phyloP scores from a whole-genome alignment of 2,888 invertebrate species.

The Chrysomela aeneicollis region DNA sequence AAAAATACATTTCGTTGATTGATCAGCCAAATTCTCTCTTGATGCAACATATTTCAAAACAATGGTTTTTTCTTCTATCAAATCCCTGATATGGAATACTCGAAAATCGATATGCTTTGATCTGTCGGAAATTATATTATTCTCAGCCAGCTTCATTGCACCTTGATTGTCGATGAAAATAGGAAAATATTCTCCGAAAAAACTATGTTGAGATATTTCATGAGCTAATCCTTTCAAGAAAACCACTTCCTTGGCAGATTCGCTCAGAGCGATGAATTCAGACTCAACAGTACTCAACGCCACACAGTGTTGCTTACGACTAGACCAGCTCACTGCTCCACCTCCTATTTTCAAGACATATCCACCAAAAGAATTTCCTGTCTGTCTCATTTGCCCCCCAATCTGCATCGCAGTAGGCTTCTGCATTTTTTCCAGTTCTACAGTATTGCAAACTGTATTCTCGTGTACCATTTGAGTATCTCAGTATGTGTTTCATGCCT shows the following conservation, averaged over 20 bases:
- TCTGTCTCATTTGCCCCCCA: background rate
- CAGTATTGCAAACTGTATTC: background rate
- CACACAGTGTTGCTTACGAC: conserved; percentile 5
- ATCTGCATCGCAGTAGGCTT: conserved; percentile 11
- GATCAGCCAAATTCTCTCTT: background rate
- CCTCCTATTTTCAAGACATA: background rate
- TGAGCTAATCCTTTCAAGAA: background rate
- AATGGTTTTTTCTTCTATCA: background rate
- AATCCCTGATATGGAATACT: no score
- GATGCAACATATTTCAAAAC: background rate
- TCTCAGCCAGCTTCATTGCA: background rate
- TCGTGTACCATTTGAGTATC: conserved; percentile 8
- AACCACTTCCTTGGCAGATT: background rate
- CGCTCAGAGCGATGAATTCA: no score
- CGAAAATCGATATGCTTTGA: background rate
- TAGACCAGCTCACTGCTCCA: background rate
- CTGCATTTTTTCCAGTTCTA: background rate
- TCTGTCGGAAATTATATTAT: background rate
- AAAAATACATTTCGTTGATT: background rate
- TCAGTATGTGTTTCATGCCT: background rate
- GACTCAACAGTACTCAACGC: conserved; percentile 6
- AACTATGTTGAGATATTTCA: background rate
- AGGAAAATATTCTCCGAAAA: no score
- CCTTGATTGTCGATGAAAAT: background rate
- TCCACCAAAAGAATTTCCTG: background rate